Conservation (phyloP, 53 echinoderm and acorn worm species). For the Holothuria leucospilota region DNA sequence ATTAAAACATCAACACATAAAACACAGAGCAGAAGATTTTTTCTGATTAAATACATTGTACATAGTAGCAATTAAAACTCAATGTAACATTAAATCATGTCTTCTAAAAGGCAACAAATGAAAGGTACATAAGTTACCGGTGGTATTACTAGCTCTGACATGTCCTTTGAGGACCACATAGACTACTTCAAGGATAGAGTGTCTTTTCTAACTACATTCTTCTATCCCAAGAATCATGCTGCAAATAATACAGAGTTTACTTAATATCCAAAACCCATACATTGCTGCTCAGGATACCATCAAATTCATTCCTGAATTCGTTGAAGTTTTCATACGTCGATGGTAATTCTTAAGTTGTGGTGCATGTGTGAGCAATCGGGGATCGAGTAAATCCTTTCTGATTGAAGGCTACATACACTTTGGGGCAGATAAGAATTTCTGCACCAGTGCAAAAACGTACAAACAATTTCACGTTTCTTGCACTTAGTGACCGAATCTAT, state of each 20-base stretch:
- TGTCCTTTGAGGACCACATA: too few relatives aligned
- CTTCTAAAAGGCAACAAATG: too few relatives aligned
- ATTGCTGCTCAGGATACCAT: neutral
- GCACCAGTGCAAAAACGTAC: conserved; percentile 2
- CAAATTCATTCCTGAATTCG: conserved; percentile 25
- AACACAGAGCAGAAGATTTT: too few relatives aligned
- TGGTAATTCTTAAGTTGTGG: neutral
- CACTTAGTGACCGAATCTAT: neutral
- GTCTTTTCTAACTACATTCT: too few relatives aligned
- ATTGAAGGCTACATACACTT: neutral
- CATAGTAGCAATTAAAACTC: too few relatives aligned
- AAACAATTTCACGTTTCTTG: neutral
- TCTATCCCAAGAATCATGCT: too few relatives aligned
- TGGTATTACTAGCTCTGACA: too few relatives aligned
- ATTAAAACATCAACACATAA: too few relatives aligned
- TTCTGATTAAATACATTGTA: too few relatives aligned
- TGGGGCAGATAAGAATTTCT: neutral
- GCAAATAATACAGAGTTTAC: neutral
- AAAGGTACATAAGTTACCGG: too few relatives aligned
- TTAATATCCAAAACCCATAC: neutral
- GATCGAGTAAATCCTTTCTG: neutral
- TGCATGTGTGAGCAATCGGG: neutral
- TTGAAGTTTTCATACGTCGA: conserved; percentile 19
- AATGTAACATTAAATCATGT: too few relatives aligned
- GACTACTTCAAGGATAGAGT: too few relatives aligned